Percentiles rank a stretch among this genome's conserved stretches.
These are phyloP conservation scores for Ruditapes philippinarum DNA, from an alignment of 1,140 invertebrate species.

Conservation along the genomic window DNA sequence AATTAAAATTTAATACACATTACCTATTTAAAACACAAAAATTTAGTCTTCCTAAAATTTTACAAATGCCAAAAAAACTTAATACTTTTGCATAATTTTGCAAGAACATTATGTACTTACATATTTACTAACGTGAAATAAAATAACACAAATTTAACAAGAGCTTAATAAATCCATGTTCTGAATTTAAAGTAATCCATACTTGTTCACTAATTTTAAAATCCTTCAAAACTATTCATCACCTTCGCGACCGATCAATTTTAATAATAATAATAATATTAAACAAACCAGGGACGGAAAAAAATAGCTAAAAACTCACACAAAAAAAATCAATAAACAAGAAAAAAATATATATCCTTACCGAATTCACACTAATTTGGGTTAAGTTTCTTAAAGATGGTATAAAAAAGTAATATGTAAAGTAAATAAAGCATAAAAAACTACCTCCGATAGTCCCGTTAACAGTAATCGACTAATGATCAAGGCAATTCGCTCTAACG, in stretches of 20 bases:
- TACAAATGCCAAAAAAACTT: no score
- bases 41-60: no score
- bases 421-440: conserved; percentile 12
- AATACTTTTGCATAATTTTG: no score
- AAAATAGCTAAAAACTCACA: neutral
- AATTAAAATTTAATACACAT: no score
- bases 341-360: neutral
- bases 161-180: no score
- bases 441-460: conserved; percentile 18
- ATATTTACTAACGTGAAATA: no score
- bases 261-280: neutral
- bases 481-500: neutral
- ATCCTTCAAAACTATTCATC: neutral
- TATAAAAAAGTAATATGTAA: neutral
- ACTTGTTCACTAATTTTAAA: neutral
- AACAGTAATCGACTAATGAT: conserved; percentile 11
- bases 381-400: neutral
- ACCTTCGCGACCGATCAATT: neutral
- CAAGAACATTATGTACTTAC: no score
- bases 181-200: no score
- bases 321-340: neutral
- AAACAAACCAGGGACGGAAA: neutral
- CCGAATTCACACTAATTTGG: neutral
- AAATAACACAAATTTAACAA: no score
- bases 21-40: no score